phyloP scores from a whole-genome alignment of 2,797 vertebrate species.

The Mormyrus proboscirostris region DNA sequence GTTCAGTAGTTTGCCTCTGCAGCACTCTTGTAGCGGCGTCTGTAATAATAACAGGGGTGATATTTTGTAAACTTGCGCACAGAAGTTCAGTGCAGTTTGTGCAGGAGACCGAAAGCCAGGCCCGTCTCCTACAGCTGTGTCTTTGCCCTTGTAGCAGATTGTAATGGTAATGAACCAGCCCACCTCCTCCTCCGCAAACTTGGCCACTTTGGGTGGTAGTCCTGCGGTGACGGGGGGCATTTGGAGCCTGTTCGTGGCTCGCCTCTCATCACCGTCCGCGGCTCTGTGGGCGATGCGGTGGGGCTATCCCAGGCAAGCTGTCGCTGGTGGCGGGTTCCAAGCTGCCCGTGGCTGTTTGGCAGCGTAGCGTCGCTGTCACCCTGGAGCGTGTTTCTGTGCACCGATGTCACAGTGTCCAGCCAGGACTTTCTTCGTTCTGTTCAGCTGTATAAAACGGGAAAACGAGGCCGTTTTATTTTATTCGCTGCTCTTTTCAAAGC shows the following conservation, averaged over 20 bases:
- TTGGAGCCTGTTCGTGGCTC: background rate
- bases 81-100: background rate
- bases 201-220: background rate
- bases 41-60: background rate
- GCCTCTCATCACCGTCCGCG: background rate
- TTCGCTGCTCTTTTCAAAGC: background rate
- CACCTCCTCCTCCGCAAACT: background rate
- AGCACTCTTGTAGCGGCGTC: background rate
- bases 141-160: background rate
- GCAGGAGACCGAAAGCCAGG: background rate
- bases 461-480: background rate
- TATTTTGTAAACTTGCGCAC: background rate
- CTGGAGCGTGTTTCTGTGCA: background rate
- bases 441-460: background rate
- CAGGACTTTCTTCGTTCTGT: background rate
- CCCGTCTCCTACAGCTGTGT: background rate
- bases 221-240: background rate
- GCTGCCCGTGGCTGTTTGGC: conserved; percentile 9
- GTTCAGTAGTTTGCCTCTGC: background rate
- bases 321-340: background rate
- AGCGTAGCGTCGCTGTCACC: background rate
- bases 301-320: conserved; percentile 16
- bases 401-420: background rate
- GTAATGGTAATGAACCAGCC: background rate
- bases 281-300: background rate